These are phyloP conservation scores for Scalopus aquaticus DNA, from an alignment of 2,113 vertebrate species.

Conservation along the genomic window DNA sequence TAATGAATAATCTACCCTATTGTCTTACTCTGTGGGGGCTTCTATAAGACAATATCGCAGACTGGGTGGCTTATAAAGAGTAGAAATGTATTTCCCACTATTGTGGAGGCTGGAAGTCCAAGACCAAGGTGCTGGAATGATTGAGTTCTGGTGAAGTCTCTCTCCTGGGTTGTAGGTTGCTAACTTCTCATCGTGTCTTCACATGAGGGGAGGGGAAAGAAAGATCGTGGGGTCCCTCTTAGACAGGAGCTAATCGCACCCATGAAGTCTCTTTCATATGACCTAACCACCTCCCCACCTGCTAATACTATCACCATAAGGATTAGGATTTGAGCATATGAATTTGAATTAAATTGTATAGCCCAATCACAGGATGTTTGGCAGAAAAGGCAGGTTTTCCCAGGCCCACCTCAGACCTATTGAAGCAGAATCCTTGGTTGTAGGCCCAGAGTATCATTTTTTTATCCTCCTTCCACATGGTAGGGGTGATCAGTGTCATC, in stretches of 20 bases:
- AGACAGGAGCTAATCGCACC: not conserved
- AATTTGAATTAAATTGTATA: not conserved
- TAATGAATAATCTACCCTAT: not conserved
- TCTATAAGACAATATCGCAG: not conserved
- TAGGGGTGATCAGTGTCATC: not conserved
- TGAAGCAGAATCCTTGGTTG: not conserved
- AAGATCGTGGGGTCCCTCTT: not conserved
- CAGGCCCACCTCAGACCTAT: not conserved
- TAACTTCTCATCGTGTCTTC: not conserved
- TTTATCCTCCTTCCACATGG: not conserved
- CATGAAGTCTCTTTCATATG: not conserved
- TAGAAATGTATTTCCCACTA: not conserved
- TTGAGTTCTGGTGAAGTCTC: not conserved
- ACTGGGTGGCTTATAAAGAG: not conserved
- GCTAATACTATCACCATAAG: not conserved
- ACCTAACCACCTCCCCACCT: not conserved
- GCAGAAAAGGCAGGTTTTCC: not conserved
- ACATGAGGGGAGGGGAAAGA: not conserved
- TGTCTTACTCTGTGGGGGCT: not conserved
- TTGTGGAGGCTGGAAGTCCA: not conserved
- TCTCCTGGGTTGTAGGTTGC: not conserved
- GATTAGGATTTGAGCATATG: not conserved
- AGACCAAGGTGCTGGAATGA: not conserved
- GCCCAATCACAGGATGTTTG: not conserved
- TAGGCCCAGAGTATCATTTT: not conserved